Evolutionary conservation across 2,888 invertebrate genomes (phyloP), one percentile per base, ranked within the genome.

Genomic region (Ormyrus pomaceus): DNA sequence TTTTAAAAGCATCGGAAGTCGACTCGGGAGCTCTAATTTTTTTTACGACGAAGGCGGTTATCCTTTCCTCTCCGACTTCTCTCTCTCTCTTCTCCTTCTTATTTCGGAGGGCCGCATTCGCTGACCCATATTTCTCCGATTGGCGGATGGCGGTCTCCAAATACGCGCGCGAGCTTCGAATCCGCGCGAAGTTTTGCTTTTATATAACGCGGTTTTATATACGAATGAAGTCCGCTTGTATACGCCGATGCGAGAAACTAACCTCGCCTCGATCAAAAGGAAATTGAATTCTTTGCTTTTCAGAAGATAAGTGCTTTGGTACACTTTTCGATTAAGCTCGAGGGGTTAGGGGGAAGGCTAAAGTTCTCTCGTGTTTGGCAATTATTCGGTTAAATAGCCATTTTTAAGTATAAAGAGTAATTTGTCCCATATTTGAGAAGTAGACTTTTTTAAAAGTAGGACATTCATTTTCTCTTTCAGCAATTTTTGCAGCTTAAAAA

Each of bases 61-160:
- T 45, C 19, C 51, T 58, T 11, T 45, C 46, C 50, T 62, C 58
- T 74, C 50, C n/a, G 53, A 48, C 8, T 56, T 55, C 73, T 55
- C 62, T 46, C 55, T 46, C 19, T 19, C 19, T 19, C 19, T 19
- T 19, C 34, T 70, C 10, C 48, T 55, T 75, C 58, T 45, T 50
- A 59, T 76, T 71, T 68, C 34, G n/a, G 53, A 58, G 46, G 58
- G 59, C 19, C 68, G 66, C 83, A 83, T 86, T 85, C 85, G 84
- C 86, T 88, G 89, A 89, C 88, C 89, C 86, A 88, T 19, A 19
- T 89, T 89, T 88, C 82, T 55, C 84, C 83, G 84, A 85, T 84
- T 85, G 84, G 82, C 83, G 82, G 19, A 19, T 19, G 19, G 84
- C 77, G 78, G 82, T 62, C 82, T 84, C 81, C 66, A 45, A 78